Base-by-base conservation (phyloP, 2,888 invertebrate genomes). In the Tipula unca region DNA sequence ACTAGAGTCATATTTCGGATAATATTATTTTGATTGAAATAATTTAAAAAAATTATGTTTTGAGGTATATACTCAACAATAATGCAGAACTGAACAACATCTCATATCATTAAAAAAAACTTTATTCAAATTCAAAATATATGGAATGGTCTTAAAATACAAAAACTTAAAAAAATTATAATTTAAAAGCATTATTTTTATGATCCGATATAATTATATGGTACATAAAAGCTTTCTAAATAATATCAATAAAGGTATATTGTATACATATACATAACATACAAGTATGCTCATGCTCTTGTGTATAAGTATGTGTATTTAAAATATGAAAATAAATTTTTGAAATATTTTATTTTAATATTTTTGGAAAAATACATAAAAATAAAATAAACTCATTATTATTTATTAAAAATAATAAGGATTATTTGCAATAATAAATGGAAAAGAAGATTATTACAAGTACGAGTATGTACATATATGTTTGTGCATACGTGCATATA, bases 361-460 rank as follows among this genome's bases (percentile, higher is more conserved):
- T 69, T 48, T 48, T 69, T 69, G 69, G 69, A 13, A 69, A 69
- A 14, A 25, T 25, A 25, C 17, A 69, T 69, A 69, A 69, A 69
- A 69, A 69, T 48, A 48, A 48, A 48, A 48, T 69, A 69, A 69
- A 69, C 69, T 69, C 69, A 69, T 69, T 69, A 69, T 69, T 69
- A 69, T 69, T 69, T 69, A 69, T 69, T 69, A 69, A 69, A 69
- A 25, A 69, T 69, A 69, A 69, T 69, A 69, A 69, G 69, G 69
- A 25, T 69, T 69, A 69, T 10, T 25, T 25, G 25, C 25, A 69
- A 69, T 69, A 25, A 69, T 69, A 69, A 20, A 69, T 69, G 6
- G 10, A 69, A 69, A 10, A 25, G 69, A 69, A 69, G 69, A 69
- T 69, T 25, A 69, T 25, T 69, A 69, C 10, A 25, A 25, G 25